Evolutionary conservation across 64 coral and sea anemone species (phyloP), one percentile per base, ranked within the genome.

Genomic region (Pocillopora verrucosa): DNA sequence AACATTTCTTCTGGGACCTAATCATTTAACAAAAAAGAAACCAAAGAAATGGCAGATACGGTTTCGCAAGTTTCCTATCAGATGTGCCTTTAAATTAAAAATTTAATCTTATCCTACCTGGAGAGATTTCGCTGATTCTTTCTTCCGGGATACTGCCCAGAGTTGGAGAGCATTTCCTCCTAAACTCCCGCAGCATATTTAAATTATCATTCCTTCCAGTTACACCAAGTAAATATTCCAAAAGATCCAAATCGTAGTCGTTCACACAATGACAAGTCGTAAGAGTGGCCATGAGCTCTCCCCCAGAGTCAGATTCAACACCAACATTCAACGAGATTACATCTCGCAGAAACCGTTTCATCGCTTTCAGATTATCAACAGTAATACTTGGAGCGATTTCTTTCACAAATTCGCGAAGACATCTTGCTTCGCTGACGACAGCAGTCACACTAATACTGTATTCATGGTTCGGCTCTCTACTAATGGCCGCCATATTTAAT

Each of bases 231-330:
- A 96, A 62, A 82, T 96, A 76, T 76, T 96, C 91, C 25, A 96
- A 63, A 65, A 96, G 90, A 60, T 96, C 90, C 17, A 93, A 63
- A 74, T 96, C 94, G 38, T 87, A 37, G 75, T 93, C 87, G 37
- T 72, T 87, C 30, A 96, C 75, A 51, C 88, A 89, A 37, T 83
- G 80, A 65, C 15, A 60, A n/a, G 13, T 45, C 16, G 26, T 36
- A 19, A 96, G 65, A 41, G 57, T 56, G 67, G 58, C 87, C 10
- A 96, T 65, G 74, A 96, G 75, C 3, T 90, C 91, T 4, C 68
- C n/a, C 1, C 87, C 62, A 67, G 78, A 80, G 65, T 79, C 81
- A 17, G 41, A 65, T 17, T 60, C 12, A 56, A 80, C 91, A 45
- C 63, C 87, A 59, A 70, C 59, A 64, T 61, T 87, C 25, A 75